Percentiles rank a stretch among this genome's conserved stretches.
These are phyloP conservation scores for Leptocoma aspasia DNA, from an alignment of 2,113 vertebrate genomes.

Conservation along the genomic window DNA sequence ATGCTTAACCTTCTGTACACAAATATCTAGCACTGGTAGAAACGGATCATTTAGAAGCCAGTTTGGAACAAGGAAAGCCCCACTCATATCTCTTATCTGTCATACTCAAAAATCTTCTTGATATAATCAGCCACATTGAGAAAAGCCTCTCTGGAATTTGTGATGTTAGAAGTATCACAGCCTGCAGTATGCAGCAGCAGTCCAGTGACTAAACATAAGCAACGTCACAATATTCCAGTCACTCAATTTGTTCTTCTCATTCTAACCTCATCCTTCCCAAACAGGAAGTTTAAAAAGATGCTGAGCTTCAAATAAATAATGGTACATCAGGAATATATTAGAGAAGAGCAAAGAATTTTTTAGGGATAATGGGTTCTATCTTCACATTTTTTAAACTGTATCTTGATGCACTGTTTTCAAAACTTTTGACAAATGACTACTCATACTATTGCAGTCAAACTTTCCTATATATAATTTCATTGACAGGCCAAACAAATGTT, in stretches of 20 bases:
- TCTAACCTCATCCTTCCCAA: neutral
- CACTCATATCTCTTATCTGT: neutral
- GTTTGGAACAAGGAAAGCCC: neutral
- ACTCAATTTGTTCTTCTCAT: neutral
- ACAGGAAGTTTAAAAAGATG: neutral
- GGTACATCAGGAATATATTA: neutral
- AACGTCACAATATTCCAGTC: rapidly evolving
- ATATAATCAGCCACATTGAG: neutral
- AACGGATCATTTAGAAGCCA: rapidly evolving
- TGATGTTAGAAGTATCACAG: neutral
- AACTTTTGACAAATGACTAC: neutral
- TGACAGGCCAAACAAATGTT: neutral
- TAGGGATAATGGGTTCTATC: neutral
- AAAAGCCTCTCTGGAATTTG: neutral
- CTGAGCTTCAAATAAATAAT: neutral
- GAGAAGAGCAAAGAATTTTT: neutral
- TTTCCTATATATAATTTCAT: neutral
- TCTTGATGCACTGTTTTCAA: neutral
- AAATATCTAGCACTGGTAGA: neutral
- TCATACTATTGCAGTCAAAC: neutral
- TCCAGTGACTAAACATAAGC: neutral
- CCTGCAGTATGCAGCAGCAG: neutral
- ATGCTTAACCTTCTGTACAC: neutral
- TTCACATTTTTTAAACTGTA: neutral
- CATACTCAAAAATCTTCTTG: neutral